Percentiles rank a stretch among this genome's conserved stretches.
Evolutionary conservation across 2,113 vertebrate genomes (phyloP).

Genomic region (Pomatorhinus ruficollis): DNA sequence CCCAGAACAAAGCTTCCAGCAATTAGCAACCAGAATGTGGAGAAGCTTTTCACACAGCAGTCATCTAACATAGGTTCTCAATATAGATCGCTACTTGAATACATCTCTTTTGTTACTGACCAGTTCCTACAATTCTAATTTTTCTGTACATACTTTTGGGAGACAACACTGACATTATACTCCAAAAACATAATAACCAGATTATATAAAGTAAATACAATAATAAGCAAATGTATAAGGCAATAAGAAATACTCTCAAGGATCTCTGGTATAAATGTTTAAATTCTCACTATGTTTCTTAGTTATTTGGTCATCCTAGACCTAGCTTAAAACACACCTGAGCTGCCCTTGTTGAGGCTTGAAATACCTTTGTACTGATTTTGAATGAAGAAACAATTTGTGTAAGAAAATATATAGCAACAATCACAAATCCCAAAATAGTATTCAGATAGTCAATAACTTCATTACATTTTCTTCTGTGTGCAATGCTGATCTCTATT

Average conservation of each 20-base stretch:
- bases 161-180: background rate
- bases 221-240: background rate
- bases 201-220: background rate
- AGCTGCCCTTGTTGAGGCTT: background rate
- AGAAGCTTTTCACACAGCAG: background rate
- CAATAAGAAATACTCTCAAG: background rate
- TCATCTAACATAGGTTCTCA: background rate
- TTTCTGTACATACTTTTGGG: background rate
- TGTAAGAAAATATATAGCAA: background rate
- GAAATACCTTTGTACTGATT: background rate
- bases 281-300: background rate
- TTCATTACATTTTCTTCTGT: background rate
- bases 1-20: background rate
- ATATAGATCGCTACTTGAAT: background rate
- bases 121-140: background rate
- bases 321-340: background rate
- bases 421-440: accelerated
- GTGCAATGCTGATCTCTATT: background rate
- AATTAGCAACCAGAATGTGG: background rate
- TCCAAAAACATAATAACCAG: background rate
- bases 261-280: background rate
- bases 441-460: background rate
- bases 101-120: background rate
- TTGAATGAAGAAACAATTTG: background rate
- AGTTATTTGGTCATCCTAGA: background rate